Conservation (phyloP, 2,113 vertebrate species). For the Anas platyrhynchos region DNA sequence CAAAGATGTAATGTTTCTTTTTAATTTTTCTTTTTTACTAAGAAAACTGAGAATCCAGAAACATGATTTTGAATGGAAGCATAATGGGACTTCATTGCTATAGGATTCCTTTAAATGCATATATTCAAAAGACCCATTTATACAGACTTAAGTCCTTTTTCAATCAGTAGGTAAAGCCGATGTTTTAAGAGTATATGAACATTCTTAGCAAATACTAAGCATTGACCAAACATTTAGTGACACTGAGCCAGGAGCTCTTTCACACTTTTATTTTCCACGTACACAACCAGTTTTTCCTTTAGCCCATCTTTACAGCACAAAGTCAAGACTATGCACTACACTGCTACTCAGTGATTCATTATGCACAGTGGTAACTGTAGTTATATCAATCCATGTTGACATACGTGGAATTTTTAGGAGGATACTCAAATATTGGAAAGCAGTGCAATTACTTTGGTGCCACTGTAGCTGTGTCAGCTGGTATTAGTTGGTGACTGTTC, state of each 20-base stretch:
- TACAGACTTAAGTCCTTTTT: neutral
- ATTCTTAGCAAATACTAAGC: neutral
- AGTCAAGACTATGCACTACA: neutral
- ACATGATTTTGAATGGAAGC: neutral
- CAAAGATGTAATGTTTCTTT: neutral
- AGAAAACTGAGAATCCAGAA: neutral
- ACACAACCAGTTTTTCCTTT: neutral
- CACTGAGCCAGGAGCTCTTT: neutral
- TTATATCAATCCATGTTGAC: rapidly evolving
- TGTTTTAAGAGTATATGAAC: neutral
- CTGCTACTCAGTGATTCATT: neutral
- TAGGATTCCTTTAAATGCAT: neutral
- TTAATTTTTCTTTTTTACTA: neutral
- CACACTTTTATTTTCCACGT: neutral
- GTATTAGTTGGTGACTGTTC: neutral
- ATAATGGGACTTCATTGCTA: neutral
- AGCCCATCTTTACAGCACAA: neutral
- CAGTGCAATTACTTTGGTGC: neutral
- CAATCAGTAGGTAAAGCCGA: neutral
- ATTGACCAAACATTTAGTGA: neutral
- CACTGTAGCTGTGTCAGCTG: neutral
- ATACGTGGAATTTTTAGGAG: neutral
- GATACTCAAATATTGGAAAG: neutral
- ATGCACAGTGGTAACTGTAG: no score
- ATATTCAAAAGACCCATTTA: neutral